Base-by-base conservation (phyloP, 37 sponge, comb jelly and placozoan species). In the Petrosia ficiformis region DNA sequence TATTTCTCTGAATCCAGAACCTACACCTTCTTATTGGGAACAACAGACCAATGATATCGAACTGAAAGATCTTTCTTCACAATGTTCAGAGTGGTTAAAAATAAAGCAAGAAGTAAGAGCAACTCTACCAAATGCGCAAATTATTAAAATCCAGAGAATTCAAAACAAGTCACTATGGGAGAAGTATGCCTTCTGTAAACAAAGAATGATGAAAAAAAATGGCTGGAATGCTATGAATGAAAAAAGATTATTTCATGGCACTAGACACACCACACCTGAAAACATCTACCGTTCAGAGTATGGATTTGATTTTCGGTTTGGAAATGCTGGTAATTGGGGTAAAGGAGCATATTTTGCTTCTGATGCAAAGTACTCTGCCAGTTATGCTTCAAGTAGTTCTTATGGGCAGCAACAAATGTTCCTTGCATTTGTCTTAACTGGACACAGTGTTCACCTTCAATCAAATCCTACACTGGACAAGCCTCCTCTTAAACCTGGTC, bases 341-440 rank as follows among this genome's bases (percentile, higher is more conserved):
- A 75, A 34, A 22, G 94, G 84, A 31, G 82, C 77, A 32, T 93
- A 93, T 78, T 93, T 93, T 83, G 94, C 94, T 32, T 83, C 82
- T 1, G 74, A 93, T 57, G 90, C 90, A 2, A 82, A 73, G 69
- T 93, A 93, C 73, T 84, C 84, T 34, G 80, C 75, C 58, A 59
- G 43, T 3, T 22, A 39, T 33, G 89, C 78, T 38, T 59, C 81
- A 24, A 35, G 44, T 44, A 61, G 5, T 26, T n/a, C 28, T 21
- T 32, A 21, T 30, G 21, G 34, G 44, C 39, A 26, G 2, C 69
- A 61, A 5, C 88, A 92, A 42, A 39, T 92, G 64, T 72, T 92
- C 37, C 42, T 82, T 0, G 88, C 64, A 39, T 40, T 57, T 24
- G 88, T 92, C 1, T 52, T 83, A 16, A 84, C 82, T 58, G 93